Base-by-base conservation (phyloP, 2,888 invertebrate genomes). In the Tetragonula carbonaria region DNA sequence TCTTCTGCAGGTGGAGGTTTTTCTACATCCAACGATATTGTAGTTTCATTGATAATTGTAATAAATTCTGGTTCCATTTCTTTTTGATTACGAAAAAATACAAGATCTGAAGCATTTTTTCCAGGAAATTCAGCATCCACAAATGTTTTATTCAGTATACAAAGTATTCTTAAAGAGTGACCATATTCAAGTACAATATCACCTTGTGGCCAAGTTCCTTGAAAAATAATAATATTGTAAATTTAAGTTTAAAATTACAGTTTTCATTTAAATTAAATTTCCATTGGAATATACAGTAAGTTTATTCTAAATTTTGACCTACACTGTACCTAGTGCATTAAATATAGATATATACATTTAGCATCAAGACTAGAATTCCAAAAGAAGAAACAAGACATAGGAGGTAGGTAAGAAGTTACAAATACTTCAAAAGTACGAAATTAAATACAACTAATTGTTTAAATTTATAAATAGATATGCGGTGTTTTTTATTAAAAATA, bases 101-200 rank as follows among this genome's bases (percentile, higher is more conserved):
- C 92, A 68, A 96, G 93, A 87, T 95, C 91, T 16, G 95, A 95
- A 18, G 96, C 93, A 93, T 96, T 96, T 90, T 95, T 95, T 38
- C 96, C 95, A 88, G 95, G 94, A 62, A 95, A 94, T 0, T 93
- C 92, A 82, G 95, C 94, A 68, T 95, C 93, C 83, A 92, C 88
- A 45, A 87, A 88, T 45, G 92, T 91, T 85, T 95, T 95, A 90
- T 95, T 95, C 68, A 97, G 95, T 81, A 96, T 95, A 94, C 97
- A 97, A 82, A 95, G 95, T 89, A 97, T 96, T 91, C 96, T 95
- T 90, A 97, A 94, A 3, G 96, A 95, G 38, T 95, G 91, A 2
- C 97, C 97, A 91, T 96, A 95, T 86, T 95, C 95, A 74, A 97
- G 93, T 76, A 95, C 93, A 80, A 96, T 95, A 90, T 96, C 96